These are phyloP conservation scores for Narcine bancroftii DNA, from an alignment of 2,113 vertebrate genomes.

Conservation along the genomic window DNA sequence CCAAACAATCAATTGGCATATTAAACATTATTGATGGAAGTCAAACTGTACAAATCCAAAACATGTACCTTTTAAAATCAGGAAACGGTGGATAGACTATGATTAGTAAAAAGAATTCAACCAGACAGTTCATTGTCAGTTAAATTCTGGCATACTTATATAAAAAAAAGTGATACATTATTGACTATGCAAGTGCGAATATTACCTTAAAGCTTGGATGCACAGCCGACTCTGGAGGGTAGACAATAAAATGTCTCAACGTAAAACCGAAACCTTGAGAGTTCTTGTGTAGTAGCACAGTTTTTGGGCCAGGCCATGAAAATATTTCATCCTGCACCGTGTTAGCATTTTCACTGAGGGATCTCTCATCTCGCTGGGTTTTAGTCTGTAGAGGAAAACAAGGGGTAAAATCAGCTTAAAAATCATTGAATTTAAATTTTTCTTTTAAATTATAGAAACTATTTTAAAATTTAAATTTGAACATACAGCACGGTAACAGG, in stretches of 20 bases:
- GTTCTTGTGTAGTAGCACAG: conserved; percentile 79
- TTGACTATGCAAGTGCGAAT: background rate
- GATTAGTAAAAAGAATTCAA: background rate
- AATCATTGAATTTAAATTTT: background rate
- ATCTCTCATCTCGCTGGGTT: conserved; percentile 59
- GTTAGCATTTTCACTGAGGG: conserved; percentile 64
- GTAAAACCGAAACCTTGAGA: conserved; percentile 90
- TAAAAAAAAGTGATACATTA: background rate
- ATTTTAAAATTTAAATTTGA: too few species aligned
- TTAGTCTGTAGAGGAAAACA: conserved; percentile 21
- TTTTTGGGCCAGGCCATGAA: conserved; percentile 76
- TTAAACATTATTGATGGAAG: background rate
- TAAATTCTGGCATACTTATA: conserved; percentile 41
- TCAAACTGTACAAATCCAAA: background rate
- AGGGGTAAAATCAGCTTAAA: background rate
- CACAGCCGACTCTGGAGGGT: conserved; percentile 83
- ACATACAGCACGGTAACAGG: too few species aligned
- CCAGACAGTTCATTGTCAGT: background rate
- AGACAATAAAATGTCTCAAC: conserved; percentile 93
- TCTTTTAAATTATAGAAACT: background rate
- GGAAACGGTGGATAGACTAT: background rate
- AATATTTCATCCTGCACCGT: conserved; percentile 60
- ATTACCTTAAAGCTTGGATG: conserved; percentile 73
- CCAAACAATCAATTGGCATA: background rate
- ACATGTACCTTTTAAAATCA: too few species aligned